A percentile compares a stretch with the other conserved stretches of the same genome.
Conservation (phyloP, 2,113 vertebrate species). For the Dendropsophus ebraccatus region DNA sequence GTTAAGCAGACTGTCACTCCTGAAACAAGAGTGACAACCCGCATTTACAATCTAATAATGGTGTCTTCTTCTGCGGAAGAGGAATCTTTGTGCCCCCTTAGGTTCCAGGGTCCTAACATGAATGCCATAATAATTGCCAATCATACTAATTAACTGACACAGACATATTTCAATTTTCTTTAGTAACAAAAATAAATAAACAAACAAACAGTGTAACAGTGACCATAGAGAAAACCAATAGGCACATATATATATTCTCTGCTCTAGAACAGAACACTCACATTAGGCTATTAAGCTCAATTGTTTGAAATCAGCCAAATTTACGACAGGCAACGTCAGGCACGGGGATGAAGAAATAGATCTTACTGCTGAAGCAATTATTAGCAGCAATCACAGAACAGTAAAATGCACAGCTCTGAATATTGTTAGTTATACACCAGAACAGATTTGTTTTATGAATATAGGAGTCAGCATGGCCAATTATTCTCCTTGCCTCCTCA, state of each 20-base stretch:
- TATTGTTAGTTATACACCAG: neutral
- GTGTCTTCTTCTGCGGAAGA: too few relatives aligned
- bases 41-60: too few relatives aligned
- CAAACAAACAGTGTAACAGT: too few relatives aligned
- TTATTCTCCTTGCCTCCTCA: slow-evolving; percentile 27
- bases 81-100: too few relatives aligned
- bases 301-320: slow-evolving; percentile 1
- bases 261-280: neutral
- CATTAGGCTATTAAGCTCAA: slow-evolving; percentile 4
- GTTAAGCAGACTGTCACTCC: too few relatives aligned
- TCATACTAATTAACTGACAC: too few relatives aligned
- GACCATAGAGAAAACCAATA: neutral
- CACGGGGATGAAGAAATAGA: neutral
- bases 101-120: too few relatives aligned
- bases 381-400: neutral
- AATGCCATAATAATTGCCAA: too few relatives aligned
- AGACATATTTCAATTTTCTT: too few relatives aligned
- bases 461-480: slow-evolving; percentile 35
- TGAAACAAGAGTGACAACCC: too few relatives aligned
- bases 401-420: slow-evolving; percentile 21
- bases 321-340: slow-evolving; percentile 28
- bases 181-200: too few relatives aligned
- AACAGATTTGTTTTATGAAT: slow-evolving; percentile 43
- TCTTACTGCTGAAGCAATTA: neutral
- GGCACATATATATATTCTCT: neutral